Base-by-base conservation (phyloP, 2,888 invertebrate genomes). In the Xestia sexstrigata region DNA sequence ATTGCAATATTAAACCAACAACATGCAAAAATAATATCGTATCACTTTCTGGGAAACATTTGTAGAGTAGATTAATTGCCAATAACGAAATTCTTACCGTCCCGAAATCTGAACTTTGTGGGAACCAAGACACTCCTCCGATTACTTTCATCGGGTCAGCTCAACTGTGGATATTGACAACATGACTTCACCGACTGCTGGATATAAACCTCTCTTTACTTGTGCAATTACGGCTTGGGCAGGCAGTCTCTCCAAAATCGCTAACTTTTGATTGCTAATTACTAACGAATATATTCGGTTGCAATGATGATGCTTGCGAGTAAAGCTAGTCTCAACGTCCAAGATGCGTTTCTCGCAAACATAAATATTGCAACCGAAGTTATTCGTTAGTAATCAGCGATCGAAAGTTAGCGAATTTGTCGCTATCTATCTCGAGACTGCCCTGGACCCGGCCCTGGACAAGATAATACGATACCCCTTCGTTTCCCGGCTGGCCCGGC, bases 41-140 rank as follows among this genome's bases (percentile, higher is more conserved):
- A n/a, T 71, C 30, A 60, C 2, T 60, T 71, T 77, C 39, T 30
- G 23, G 11, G n/a, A 60, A 77, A 49, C 42, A 60, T 42, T 2
- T 71, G 20, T 30, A 20, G 20, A 62, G 30, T 60, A 60, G 0
- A 30, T 7, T 30, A 35, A 20, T 20, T 35, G 60, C 13, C 3
- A 17, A 5, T 20, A 30, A 58, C 30, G n/a, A 17, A 35, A 23
- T 42, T 15, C 20, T 23, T 7, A 20, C 15, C 42, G 42, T 23
- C 26, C 35, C 11, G 77, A 52, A 60, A 76, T 52, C 7, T 2
- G 82, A 82, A 13, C 62, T 13, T 55, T 63, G 83, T 63, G 68
- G 20, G 62, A 78, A 30, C 5, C 13, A 11, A 1, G 7, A 0
- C 4, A 67, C 6, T 45, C n/a, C 77, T 65, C 39, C 13, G 20